A percentile compares a stretch with the other conserved stretches of the same genome.
Evolutionary conservation across 2,888 invertebrate species (phyloP).

Genomic region (Parnassius mnemosyne): DNA sequence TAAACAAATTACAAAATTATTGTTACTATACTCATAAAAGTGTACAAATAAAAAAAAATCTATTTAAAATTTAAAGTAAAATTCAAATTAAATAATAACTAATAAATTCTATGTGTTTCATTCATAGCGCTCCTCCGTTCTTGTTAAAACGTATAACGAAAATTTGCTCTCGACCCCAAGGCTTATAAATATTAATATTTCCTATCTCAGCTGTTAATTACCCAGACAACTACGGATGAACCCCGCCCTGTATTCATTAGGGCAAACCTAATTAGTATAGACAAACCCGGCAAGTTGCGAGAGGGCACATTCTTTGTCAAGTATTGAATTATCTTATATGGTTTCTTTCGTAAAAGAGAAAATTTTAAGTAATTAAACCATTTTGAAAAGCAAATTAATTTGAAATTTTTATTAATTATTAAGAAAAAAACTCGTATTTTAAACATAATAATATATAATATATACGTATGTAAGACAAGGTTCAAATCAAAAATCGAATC

Average conservation of each 20-base stretch:
- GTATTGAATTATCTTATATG: constrained; percentile 37
- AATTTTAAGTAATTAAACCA: constrained; percentile 13
- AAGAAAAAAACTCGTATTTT: no score
- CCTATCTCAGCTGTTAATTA: constrained; percentile 73
- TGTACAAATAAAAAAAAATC: background rate
- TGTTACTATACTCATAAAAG: background rate
- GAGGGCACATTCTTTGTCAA: constrained; percentile 51
- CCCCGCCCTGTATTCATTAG: constrained; percentile 69
- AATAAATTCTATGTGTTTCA: constrained; percentile 56
- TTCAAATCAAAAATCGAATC: no score
- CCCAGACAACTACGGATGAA: constrained; percentile 68
- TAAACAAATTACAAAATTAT: no score
- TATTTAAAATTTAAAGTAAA: constrained; percentile 12
- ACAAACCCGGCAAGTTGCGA: constrained; percentile 54
- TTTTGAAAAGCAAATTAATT: background rate
- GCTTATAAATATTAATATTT: constrained; percentile 77
- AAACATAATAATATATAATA: no score
- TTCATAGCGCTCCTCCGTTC: constrained; percentile 52
- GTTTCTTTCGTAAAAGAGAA: constrained; percentile 23
- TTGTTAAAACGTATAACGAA: constrained; percentile 56
- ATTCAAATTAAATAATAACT: constrained; percentile 26
- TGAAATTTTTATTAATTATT: background rate
- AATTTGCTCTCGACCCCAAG: constrained; percentile 50
- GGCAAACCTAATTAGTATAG: constrained; percentile 68
- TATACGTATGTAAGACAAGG: no score